phyloP scores from a whole-genome alignment of 2,888 invertebrate genomes.

The Melinaea marsaeus region DNA sequence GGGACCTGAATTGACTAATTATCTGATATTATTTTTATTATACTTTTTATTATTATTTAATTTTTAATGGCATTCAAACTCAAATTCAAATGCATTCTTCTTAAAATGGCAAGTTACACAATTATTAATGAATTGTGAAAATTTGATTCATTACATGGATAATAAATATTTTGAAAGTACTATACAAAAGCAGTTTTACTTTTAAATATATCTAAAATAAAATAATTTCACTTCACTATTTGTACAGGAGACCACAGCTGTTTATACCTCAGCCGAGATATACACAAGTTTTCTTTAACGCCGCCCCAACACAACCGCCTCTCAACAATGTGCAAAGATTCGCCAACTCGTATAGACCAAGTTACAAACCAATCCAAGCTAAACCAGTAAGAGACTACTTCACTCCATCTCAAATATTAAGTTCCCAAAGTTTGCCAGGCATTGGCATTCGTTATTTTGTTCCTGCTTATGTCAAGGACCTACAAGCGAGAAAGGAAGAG shows the following conservation, averaged over 20 bases:
- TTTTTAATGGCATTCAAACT: too few relatives aligned
- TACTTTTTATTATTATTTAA: too few relatives aligned
- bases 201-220: too few relatives aligned
- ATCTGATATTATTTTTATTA: too few relatives aligned
- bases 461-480: constrained; percentile 48
- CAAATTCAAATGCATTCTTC: too few relatives aligned
- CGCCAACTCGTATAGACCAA: constrained; percentile 62
- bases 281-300: constrained; percentile 57
- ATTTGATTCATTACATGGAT: too few relatives aligned
- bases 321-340: constrained; percentile 64
- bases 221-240: constrained; percentile 19
- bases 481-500: constrained; percentile 40
- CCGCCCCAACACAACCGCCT: constrained; percentile 40
- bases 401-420: constrained; percentile 53
- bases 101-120: too few relatives aligned
- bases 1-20: too few relatives aligned
- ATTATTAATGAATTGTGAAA: too few relatives aligned
- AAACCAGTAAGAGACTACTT: constrained; percentile 46
- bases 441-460: constrained; percentile 64
- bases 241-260: constrained; percentile 61
- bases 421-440: constrained; percentile 64
- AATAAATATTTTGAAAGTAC: too few relatives aligned
- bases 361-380: constrained; percentile 43
- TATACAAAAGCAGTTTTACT: too few relatives aligned
- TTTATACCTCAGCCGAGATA: constrained; percentile 66